These are phyloP conservation scores for Ctenopoma kingsleyae DNA, from an alignment of 2,797 vertebrate genomes.

Conservation along the genomic window DNA sequence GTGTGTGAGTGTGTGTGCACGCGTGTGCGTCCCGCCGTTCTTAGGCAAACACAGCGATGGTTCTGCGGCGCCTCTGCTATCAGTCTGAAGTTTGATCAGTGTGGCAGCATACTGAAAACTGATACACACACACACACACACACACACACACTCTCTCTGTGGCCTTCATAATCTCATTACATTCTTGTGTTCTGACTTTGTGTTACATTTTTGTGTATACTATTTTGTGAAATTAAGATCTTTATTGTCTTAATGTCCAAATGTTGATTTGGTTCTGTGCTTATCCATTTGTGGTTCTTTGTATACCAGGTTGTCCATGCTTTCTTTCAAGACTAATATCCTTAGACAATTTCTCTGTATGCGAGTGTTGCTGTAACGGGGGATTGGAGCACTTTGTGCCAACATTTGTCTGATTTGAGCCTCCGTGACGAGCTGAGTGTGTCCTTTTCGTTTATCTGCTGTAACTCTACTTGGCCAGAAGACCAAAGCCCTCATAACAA, in stretches of 20 bases:
- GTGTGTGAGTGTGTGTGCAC: slow-evolving; percentile 24
- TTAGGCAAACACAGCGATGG: slow-evolving; percentile 75
- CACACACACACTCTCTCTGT: neutral
- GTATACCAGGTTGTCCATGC: neutral
- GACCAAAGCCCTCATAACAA: slow-evolving; percentile 35
- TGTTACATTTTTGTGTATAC: slow-evolving; percentile 16
- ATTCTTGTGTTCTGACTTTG: slow-evolving; percentile 40
- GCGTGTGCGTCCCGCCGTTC: slow-evolving; percentile 39
- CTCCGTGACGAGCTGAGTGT: slow-evolving; percentile 30
- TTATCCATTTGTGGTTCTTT: neutral
- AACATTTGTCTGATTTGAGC: slow-evolving; percentile 34
- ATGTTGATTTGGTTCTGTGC: neutral
- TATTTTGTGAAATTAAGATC: neutral
- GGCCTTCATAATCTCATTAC: slow-evolving; percentile 55
- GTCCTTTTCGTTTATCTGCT: slow-evolving; percentile 22
- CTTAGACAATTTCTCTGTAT: slow-evolving; percentile 4
- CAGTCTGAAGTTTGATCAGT: slow-evolving; percentile 72
- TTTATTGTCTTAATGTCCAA: neutral
- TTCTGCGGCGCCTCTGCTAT: slow-evolving; percentile 77
- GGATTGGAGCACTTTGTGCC: slow-evolving; percentile 6
- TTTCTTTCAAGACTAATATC: slow-evolving; percentile 31
- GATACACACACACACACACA: slow-evolving; percentile 1
- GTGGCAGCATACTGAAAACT: slow-evolving; percentile 82
- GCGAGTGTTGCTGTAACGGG: slow-evolving; percentile 11
- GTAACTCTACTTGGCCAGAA: slow-evolving; percentile 30